Evolutionary conservation across 2,888 invertebrate species (phyloP), one percentile per base, ranked within the genome.

Genomic region (Salpingus planirostris): DNA sequence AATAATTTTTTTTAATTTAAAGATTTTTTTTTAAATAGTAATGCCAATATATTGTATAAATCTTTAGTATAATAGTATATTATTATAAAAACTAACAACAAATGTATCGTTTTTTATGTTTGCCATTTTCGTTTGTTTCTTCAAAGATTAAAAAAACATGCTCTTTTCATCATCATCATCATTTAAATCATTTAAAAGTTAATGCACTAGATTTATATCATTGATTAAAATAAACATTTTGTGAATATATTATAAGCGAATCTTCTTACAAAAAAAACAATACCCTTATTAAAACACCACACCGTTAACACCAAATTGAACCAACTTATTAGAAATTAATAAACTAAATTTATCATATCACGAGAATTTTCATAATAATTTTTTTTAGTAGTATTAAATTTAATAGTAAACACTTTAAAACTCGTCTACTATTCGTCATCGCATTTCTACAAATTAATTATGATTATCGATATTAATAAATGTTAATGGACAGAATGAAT

Each of bases 11-110:
- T 28, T n/a, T 21, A 15, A 32, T 10, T 5, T 11, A 8, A 24
- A 22, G 11, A 13, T 10, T 21, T n/a, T 35, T 33, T 22, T 31
- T 30, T 33, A 30, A 15, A 38, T 45, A 42, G 38, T 49, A 55
- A 52, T 52, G 53, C 52, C 53, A 52, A 55, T 51, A 55, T 52
- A 49, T n/a, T 36, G 48, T 47, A 51, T 42, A 50, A 52, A 53
- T 57, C 47, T 54, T 52, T 53, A 55, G 50, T 52, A 53, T 53
- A 18, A 52, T 50, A 50, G 49, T 54, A 54, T 53, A 54, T 54
- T 43, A 46, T 44, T 57, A 57, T 59, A 58, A 59, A 59, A 58
- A 59, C 53, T 56, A 57, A 58, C 55, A 56, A 55, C 52, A 55
- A 54, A 52, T 44, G 44, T 42, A 36, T 27, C 29, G 28, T 15